Evolutionary conservation across 2,113 vertebrate species (phyloP).

Genomic region (Gymnobelideus leadbeateri): DNA sequence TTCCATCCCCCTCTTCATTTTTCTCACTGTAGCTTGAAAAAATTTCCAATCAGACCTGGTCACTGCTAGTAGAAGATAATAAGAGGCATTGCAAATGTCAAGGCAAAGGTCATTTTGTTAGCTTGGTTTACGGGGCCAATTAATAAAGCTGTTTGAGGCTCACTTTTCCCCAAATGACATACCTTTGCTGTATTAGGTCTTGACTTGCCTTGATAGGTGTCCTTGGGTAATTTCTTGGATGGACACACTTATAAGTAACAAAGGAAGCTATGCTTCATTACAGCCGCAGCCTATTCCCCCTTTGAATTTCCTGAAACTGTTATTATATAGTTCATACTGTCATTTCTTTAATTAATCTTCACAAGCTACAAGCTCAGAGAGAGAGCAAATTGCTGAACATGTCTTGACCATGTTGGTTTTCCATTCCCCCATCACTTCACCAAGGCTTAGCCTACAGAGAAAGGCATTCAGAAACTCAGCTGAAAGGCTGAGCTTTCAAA

Average conservation of each 20-base stretch:
- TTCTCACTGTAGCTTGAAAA: slow-evolving; percentile 31
- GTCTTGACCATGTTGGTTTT: slow-evolving; percentile 1
- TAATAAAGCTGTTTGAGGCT: slow-evolving; percentile 34
- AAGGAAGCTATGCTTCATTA: slow-evolving; percentile 30
- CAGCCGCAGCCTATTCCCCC: slow-evolving; percentile 2
- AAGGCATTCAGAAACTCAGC: slow-evolving; percentile 7
- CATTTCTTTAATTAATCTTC: slow-evolving; percentile 45
- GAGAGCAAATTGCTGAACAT: slow-evolving; percentile 14
- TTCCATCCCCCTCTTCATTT: not conserved
- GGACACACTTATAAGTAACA: slow-evolving; percentile 13
- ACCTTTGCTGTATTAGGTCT: not conserved
- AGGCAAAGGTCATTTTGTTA: slow-evolving; percentile 8
- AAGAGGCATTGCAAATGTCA: slow-evolving; percentile 25
- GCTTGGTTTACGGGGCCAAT: slow-evolving; percentile 35
- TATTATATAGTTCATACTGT: slow-evolving; percentile 38
- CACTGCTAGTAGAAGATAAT: slow-evolving; percentile 33
- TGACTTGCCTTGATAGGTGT: slow-evolving; percentile 17
- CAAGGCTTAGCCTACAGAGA: not conserved
- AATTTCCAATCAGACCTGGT: slow-evolving; percentile 55
- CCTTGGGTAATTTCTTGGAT: not conserved
- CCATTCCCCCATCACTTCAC: slow-evolving; percentile 1
- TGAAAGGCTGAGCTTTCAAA: slow-evolving; percentile 32
- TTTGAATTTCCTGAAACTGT: slow-evolving; percentile 56
- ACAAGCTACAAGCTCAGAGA: slow-evolving; percentile 28
- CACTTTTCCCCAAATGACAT: slow-evolving; percentile 39